Base-by-base conservation (phyloP, 2,888 invertebrate species). In the Laspeyria flexula region DNA sequence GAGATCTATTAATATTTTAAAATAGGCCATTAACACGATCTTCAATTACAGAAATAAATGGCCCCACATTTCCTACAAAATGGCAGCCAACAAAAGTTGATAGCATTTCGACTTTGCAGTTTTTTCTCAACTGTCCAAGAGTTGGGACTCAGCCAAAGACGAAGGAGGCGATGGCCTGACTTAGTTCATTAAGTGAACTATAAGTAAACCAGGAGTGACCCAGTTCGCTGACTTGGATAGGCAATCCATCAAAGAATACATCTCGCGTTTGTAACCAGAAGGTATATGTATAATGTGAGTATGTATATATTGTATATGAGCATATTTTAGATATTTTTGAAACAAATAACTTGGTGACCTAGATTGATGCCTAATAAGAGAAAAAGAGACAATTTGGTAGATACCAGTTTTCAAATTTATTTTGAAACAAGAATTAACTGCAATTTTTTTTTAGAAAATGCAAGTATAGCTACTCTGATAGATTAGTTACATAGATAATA, bases 121-220 rank as follows among this genome's bases (percentile, higher is more conserved):
- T 65, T 63, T 61, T 56, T 55, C 15, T 25, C 1, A 40, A 49
- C 56, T 45, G 46, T 54, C 44, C 16, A 42, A 50, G 21, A 56
- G 48, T 68, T 64, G 69, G 61, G 58, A 42, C 43, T 39, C 1
- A 25, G 64, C 66, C 64, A 65, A 68, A 11, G 21, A 21, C 5
- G 12, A n/a, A 43, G 38, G 2, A 38, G 47, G 31, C 44, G 48
- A 44, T 50, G 55, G 42, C n/a, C 16, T 23, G 45, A 63, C 48
- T 67, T 51, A 65, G 63, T 66, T 68, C 58, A 68, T 69, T 66
- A 69, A 64, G 54, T 56, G 45, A 63, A 56, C 65, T 55, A 55
- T 60, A 55, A 69, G 54, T 60, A 59, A 61, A 59, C 49, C 34
- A 52, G 49, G 49, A 59, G 43, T 40, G 46, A 41, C 41, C 47